Evolutionary conservation across 2,797 vertebrate genomes (phyloP).

Genomic region (Peromyscus nudipes): DNA sequence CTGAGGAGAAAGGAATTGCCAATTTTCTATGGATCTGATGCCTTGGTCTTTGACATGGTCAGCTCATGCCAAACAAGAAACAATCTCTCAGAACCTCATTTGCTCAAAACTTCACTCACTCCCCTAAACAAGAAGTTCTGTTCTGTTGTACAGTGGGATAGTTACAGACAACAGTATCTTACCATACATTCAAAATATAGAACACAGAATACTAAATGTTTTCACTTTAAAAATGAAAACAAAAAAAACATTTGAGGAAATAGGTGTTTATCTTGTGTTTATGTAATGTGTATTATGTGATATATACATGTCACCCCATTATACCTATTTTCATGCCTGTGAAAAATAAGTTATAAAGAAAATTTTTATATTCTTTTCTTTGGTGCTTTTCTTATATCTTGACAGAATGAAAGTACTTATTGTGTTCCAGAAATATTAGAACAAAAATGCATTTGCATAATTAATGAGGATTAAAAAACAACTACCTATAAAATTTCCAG

Average conservation of each 20-base stretch:
- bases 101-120: neutral
- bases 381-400: neutral
- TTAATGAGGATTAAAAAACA: neutral
- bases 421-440: neutral
- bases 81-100: neutral
- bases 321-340: neutral
- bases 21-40: neutral
- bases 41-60: neutral
- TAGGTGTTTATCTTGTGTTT: neutral
- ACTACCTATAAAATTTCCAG: neutral
- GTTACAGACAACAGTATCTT: neutral
- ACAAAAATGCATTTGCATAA: neutral
- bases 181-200: neutral
- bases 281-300: neutral
- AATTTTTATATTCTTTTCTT: neutral
- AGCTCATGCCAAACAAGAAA: neutral
- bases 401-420: neutral
- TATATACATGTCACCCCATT: neutral
- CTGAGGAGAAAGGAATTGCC: too few relatives aligned
- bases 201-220: neutral
- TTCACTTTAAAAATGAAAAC: neutral
- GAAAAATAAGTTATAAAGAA: neutral
- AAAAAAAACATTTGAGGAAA: neutral
- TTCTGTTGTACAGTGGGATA: too few relatives aligned
- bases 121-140: neutral